These are phyloP conservation scores for Cataglyphis altisquamis DNA, from an alignment of 2,888 invertebrate species.

Conservation along the genomic window DNA sequence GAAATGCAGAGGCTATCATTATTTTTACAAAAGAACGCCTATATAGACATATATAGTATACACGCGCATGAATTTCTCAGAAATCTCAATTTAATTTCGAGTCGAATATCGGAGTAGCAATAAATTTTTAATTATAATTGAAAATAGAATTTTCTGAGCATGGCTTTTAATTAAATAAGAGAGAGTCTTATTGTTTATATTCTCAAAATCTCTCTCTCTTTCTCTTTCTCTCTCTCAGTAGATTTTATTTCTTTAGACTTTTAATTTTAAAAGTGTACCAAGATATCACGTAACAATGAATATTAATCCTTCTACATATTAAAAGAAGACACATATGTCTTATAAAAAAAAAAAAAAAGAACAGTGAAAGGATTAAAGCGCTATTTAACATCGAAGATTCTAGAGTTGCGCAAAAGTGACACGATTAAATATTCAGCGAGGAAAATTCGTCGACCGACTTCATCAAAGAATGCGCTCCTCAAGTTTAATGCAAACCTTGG, in stretches of 20 bases:
- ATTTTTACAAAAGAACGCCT: neutral
- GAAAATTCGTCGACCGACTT: conserved; percentile 40
- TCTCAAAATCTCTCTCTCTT: neutral
- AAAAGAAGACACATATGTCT: neutral
- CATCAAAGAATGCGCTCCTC: conserved; percentile 49
- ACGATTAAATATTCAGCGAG: conserved; percentile 40
- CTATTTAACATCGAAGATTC: conserved; percentile 26
- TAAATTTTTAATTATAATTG: neutral
- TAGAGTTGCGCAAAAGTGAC: neutral
- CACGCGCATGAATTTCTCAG: neutral
- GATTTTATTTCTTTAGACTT: neutral
- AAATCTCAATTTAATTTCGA: conserved; percentile 1
- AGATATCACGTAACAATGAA: neutral
- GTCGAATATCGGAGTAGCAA: conserved; percentile 13
- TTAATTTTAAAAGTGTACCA: neutral
- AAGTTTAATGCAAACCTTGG: conserved; percentile 53
- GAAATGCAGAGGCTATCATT: neutral
- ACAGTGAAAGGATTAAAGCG: neutral
- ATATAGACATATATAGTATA: too few species aligned
- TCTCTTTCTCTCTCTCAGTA: too few species aligned
- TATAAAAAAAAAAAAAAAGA: neutral
- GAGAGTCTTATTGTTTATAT: neutral
- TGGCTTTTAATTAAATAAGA: neutral
- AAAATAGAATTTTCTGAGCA: neutral
- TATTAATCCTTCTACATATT: neutral